Conservation (phyloP, 2,113 vertebrate species). For the Trematocara variabile region DNA sequence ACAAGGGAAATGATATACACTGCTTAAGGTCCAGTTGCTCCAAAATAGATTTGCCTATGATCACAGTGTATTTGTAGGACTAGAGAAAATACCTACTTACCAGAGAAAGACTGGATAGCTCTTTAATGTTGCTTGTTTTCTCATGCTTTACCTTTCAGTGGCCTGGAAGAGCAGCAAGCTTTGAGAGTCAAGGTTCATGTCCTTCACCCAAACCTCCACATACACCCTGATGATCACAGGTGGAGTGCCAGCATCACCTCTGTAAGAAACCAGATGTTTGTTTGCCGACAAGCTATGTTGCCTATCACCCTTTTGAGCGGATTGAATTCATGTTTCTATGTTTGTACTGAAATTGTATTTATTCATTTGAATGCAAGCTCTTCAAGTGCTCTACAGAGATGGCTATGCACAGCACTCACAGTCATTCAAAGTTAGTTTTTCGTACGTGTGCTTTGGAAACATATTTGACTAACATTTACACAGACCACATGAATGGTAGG, state of each 20-base stretch:
- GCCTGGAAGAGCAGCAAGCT: conserved; percentile 91
- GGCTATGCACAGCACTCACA: conserved; percentile 46
- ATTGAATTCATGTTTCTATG: neutral
- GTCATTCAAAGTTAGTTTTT: neutral
- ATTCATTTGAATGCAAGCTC: neutral
- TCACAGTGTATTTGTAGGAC: conserved; percentile 29
- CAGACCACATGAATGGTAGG: conserved; percentile 3
- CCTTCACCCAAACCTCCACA: conserved; percentile 88
- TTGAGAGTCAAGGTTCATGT: conserved; percentile 97
- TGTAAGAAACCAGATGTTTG: neutral
- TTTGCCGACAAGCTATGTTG: neutral
- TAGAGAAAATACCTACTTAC: neutral
- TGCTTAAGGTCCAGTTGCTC: neutral
- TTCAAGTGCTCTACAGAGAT: conserved; percentile 24
- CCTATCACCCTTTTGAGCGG: neutral
- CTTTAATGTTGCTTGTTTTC: neutral
- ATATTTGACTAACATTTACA: neutral
- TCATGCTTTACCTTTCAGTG: conserved; percentile 76
- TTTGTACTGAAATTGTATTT: neutral
- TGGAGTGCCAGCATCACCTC: neutral
- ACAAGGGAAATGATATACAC: neutral
- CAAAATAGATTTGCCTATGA: conserved; percentile 27
- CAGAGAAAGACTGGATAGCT: neutral
- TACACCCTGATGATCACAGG: conserved; percentile 69
- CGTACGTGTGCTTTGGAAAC: neutral